A percentile compares a stretch with the other conserved stretches of the same genome.
Conservation (phyloP, 2,797 vertebrate species). For the Cyprinella venusta region DNA sequence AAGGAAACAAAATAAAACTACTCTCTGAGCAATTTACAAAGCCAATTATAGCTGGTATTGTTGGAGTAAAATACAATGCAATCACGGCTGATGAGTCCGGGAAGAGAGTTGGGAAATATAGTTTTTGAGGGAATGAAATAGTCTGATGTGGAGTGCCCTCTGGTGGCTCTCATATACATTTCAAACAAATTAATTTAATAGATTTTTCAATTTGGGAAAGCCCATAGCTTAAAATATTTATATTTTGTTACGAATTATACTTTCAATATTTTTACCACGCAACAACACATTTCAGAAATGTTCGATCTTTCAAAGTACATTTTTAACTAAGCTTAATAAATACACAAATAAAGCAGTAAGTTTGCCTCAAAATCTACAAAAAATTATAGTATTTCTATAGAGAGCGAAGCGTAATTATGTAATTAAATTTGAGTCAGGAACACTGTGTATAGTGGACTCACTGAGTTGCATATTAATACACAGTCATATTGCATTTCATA, state of each 20-base stretch:
- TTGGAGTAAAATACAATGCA: background rate
- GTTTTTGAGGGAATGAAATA: too few species aligned
- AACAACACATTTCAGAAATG: background rate
- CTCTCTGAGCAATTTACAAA: background rate
- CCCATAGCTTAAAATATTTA: background rate
- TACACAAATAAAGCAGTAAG: background rate
- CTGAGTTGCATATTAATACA: slow-evolving; percentile 6
- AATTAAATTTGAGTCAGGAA: background rate
- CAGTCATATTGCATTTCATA: slow-evolving; percentile 22
- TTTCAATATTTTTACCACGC: background rate
- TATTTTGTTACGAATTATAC: background rate
- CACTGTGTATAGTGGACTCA: slow-evolving; percentile 9
- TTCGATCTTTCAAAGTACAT: background rate
- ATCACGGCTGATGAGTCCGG: too few species aligned
- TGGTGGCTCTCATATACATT: too few species aligned
- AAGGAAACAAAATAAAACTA: background rate
- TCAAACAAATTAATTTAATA: background rate
- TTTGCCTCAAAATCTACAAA: background rate
- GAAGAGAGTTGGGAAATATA: too few species aligned
- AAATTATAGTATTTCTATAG: background rate
- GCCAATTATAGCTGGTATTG: background rate
- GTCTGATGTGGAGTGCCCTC: too few species aligned
- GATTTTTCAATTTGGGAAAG: background rate
- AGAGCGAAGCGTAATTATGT: background rate
- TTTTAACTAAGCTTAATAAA: background rate